Base-by-base conservation (phyloP, 2,888 invertebrate genomes). In the Pachydiplax longipennis region DNA sequence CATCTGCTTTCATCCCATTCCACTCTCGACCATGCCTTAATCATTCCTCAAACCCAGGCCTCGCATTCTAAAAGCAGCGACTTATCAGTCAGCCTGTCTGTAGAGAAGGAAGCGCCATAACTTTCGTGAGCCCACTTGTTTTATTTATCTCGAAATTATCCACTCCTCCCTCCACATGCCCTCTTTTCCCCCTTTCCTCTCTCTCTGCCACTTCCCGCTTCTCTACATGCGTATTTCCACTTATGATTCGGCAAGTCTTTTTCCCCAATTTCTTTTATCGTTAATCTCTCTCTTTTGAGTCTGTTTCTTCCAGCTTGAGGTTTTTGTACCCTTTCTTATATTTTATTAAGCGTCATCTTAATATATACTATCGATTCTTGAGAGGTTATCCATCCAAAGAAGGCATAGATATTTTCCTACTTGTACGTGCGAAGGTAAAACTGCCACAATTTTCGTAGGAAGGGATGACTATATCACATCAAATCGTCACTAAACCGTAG, bases 71-170 rank as follows among this genome's bases (percentile, higher is more conserved):
- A 87, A 87, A 87, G 87, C 61, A 65, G 87, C 87, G 87, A 87
- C 87, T 87, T 87, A 53, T 53, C 58, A 58, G 58, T 87, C 87
- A 87, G 61, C 58, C 87, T 83, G 87, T 87, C 87, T 61, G 65
- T 87, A 40, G 58, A 61, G 87, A 65, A 87, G 87, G 87, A 87
- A 65, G 87, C 83, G 83, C 83, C 83, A 83, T 83, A 83, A 83
- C 83, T 83, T 83, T 83, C 83, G 83, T 83, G 83, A 83, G 83
- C 83, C 83, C 83, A 83, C 65, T 87, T 87, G 87, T 61, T 65
- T 65, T 87, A 87, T 87, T 87, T 87, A 87, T 87, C 65, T 87
- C 87, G 37, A 65, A 87, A 87, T 87, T 87, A 87, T 87, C 87
- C 87, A 61, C 87, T 65, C 35, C 65, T 82, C 65, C 35, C 65